phyloP scores from a whole-genome alignment of 2,797 vertebrate genomes.

The Huso huso region DNA sequence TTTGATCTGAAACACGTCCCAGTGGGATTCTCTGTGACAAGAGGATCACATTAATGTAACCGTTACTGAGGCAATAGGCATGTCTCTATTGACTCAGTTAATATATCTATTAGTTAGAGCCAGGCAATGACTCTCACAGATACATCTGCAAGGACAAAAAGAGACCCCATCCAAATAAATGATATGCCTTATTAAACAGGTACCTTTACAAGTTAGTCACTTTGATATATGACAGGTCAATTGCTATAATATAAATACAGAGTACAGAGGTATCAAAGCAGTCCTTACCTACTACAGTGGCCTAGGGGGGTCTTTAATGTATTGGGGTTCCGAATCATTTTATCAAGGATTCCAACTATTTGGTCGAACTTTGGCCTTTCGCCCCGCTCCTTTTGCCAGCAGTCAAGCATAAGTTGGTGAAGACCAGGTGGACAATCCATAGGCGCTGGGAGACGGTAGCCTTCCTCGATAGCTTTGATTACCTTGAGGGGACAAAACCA shows the following conservation, averaged over 20 bases:
- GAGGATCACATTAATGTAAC: conserved; percentile 49
- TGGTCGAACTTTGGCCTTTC: conserved; percentile 97
- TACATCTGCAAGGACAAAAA: no score
- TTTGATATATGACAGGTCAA: no score
- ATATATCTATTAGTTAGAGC: no score
- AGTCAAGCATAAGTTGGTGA: conserved; percentile 96
- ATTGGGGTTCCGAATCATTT: conserved; percentile 98
- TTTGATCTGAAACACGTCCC: conserved; percentile 53
- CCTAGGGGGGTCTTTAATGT: conserved; percentile 91
- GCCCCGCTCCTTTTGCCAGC: conserved; percentile 93
- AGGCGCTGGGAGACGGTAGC: conserved; percentile 91
- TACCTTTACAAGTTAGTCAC: no score
- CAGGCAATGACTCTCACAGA: no score
- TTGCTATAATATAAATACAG: no score
- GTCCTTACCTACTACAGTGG: conserved; percentile 86
- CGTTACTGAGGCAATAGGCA: conserved; percentile 28
- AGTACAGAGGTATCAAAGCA: neutral
- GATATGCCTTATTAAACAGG: no score
- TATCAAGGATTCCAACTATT: conserved; percentile 92
- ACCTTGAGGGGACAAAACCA: conserved; percentile 58
- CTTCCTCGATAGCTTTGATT: conserved; percentile 97
- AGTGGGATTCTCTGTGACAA: conserved; percentile 40
- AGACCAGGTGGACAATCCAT: conserved; percentile 96
- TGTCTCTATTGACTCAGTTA: no score
- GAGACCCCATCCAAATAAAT: no score